Conservation (phyloP, 2,797 vertebrate species). For the Gallinago nigripennis region DNA sequence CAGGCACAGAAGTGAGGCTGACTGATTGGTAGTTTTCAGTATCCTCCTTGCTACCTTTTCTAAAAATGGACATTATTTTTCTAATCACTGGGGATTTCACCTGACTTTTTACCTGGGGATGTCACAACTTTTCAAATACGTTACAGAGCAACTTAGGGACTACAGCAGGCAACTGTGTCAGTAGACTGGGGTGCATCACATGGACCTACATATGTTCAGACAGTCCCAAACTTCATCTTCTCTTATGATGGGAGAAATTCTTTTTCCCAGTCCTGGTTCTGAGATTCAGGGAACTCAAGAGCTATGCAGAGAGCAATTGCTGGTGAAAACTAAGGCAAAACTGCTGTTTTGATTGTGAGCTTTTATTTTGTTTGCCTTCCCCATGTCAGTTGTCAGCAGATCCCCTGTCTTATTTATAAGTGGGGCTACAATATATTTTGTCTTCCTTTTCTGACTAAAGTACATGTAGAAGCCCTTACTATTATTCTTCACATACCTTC, state of each 20-base stretch:
- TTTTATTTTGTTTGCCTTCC: not conserved
- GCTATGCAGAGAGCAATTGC: not conserved
- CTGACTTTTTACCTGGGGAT: not conserved
- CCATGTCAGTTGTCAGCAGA: not conserved
- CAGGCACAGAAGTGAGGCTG: not conserved
- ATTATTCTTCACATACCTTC: not conserved
- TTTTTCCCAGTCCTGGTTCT: not conserved
- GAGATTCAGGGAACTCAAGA: not conserved
- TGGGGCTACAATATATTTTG: not conserved
- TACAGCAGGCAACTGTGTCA: not conserved
- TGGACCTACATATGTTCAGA: rapidly evolving
- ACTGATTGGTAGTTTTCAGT: not conserved
- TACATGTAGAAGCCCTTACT: not conserved
- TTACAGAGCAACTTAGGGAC: not conserved
- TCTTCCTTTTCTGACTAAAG: not conserved
- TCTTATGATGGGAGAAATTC: not conserved
- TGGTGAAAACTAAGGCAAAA: not conserved
- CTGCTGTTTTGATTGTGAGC: not conserved
- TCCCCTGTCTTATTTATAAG: not conserved
- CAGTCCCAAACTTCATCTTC: not conserved
- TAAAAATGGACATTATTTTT: not conserved
- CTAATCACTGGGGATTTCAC: not conserved
- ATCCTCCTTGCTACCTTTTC: not conserved
- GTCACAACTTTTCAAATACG: not conserved
- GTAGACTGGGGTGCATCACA: not conserved